Evolutionary conservation across 2,113 vertebrate genomes (phyloP).

Genomic region (Rhinoderma darwinii): DNA sequence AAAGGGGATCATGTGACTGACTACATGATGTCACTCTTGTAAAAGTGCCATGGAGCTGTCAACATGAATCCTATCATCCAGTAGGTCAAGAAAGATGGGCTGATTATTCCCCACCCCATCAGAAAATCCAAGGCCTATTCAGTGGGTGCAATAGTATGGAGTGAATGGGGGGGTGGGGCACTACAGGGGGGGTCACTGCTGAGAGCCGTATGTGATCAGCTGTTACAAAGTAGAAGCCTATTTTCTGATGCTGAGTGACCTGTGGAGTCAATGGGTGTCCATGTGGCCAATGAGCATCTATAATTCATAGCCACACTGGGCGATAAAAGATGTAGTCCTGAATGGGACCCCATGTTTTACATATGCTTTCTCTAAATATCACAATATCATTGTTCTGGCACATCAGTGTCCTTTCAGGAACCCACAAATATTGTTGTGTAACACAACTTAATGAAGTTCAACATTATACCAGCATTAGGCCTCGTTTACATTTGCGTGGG

Average conservation of each 20-base stretch:
- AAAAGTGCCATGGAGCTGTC: not conserved
- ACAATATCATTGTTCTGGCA: not conserved
- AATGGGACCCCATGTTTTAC: not conserved
- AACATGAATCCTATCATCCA: too few relatives aligned
- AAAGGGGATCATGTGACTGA: not conserved
- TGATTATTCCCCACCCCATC: too few relatives aligned
- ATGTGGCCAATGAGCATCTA: not conserved
- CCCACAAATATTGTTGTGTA: not conserved
- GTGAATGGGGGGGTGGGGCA: too few relatives aligned
- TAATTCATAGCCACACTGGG: not conserved
- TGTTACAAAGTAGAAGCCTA: not conserved
- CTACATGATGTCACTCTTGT: not conserved
- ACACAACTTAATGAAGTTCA: not conserved
- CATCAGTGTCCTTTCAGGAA: not conserved
- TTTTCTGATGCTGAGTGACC: not conserved
- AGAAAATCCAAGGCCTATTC: too few relatives aligned
- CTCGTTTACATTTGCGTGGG: too few relatives aligned
- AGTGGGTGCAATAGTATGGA: too few relatives aligned
- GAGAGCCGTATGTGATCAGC: not conserved
- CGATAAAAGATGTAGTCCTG: not conserved
- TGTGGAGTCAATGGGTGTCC: not conserved
- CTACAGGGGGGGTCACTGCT: too few relatives aligned
- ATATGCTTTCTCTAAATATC: not conserved
- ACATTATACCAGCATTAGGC: not conserved
- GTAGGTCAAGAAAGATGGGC: not conserved